Percentiles rank a stretch among this genome's conserved stretches.
Conservation (phyloP, 2,797 vertebrate species). For the Bufotes viridis region DNA sequence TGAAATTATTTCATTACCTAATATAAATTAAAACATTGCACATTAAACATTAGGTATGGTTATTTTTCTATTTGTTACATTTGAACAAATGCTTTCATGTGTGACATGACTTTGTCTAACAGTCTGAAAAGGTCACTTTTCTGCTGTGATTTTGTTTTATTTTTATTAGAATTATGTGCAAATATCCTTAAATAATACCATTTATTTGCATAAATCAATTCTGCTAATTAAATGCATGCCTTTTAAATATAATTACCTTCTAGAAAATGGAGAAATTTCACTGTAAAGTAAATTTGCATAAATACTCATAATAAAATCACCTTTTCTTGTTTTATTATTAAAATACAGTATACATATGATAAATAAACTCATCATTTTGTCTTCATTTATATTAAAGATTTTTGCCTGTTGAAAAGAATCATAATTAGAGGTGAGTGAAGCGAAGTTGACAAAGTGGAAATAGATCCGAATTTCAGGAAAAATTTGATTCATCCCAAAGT, state of each 20-base stretch:
- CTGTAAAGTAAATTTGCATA: conserved; percentile 4
- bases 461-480: too few relatives aligned
- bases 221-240: conserved; percentile 52
- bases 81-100: conserved; percentile 22
- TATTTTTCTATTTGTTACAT: conserved; percentile 23
- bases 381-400: neutral
- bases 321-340: neutral
- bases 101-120: conserved; percentile 31
- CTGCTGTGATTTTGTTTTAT: neutral
- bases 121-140: conserved; percentile 33
- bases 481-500: too few relatives aligned
- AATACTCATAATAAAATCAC: neutral
- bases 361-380: neutral
- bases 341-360: too few relatives aligned
- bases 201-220: conserved; percentile 46
- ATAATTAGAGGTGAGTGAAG: too few relatives aligned
- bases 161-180: conserved; percentile 27
- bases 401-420: neutral
- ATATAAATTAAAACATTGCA: conserved; percentile 16
- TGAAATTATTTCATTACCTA: neutral
- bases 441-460: too few relatives aligned
- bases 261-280: conserved; percentile 13
- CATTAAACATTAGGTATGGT: neutral
- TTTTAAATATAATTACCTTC: conserved; percentile 48
- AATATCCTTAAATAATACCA: conserved; percentile 38